A percentile compares a stretch with the other conserved stretches of the same genome.
These are phyloP conservation scores for Arge pagana DNA, from an alignment of 2,888 invertebrate genomes.

Conservation along the genomic window DNA sequence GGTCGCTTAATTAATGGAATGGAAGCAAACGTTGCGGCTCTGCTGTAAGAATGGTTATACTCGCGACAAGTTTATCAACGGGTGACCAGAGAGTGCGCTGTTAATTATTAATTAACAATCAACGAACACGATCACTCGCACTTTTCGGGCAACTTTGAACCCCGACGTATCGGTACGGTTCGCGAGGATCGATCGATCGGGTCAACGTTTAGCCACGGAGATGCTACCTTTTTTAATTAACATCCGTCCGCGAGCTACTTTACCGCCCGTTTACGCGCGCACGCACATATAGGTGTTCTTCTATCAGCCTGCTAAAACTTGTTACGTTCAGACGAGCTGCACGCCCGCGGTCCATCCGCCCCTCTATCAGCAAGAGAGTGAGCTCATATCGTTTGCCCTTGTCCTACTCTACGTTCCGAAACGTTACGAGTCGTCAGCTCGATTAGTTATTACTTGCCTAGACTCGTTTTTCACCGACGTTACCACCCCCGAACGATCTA, in stretches of 20 bases:
- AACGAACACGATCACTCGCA: background rate
- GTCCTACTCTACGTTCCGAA: slow-evolving; percentile 11
- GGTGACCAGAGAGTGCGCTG: background rate
- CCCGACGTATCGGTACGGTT: background rate
- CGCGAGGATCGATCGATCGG: background rate
- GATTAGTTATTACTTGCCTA: too few species aligned
- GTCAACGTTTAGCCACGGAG: slow-evolving; percentile 13
- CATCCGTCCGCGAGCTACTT: too few species aligned
- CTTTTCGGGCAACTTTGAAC: slow-evolving; percentile 8
- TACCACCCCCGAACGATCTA: too few species aligned
- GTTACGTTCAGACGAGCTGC: slow-evolving; percentile 2
- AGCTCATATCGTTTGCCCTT: slow-evolving; percentile 21
- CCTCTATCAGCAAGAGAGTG: slow-evolving; percentile 2
- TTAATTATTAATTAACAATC: background rate
- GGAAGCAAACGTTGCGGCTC: too few species aligned
- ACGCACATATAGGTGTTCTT: too few species aligned
- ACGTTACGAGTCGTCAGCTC: slow-evolving; percentile 1
- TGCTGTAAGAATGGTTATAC: too few species aligned
- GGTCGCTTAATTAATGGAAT: too few species aligned
- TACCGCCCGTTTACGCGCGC: background rate
- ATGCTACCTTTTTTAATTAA: slow-evolving; percentile 10
- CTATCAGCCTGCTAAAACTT: too few species aligned
- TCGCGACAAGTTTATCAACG: too few species aligned
- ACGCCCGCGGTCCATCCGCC: slow-evolving; percentile 8
- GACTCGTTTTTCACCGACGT: too few species aligned